phyloP scores from a whole-genome alignment of 2,113 vertebrate genomes.

The Canis aureus region DNA sequence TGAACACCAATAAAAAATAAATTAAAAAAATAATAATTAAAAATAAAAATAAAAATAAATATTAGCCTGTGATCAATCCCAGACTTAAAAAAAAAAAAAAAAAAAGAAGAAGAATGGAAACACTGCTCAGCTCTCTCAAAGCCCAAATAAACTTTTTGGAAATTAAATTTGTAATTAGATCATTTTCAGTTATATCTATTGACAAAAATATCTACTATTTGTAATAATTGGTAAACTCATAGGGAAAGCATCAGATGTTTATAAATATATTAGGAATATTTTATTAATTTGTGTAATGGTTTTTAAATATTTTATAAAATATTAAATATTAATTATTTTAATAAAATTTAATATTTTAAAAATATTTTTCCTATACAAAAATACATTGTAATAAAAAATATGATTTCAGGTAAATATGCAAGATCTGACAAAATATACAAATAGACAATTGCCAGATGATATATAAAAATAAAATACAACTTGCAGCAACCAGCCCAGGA shows the following conservation, averaged over 20 bases:
- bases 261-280: background rate
- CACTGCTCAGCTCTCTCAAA: background rate
- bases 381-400: background rate
- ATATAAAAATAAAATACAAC: background rate
- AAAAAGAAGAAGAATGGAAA: background rate
- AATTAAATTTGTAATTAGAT: background rate
- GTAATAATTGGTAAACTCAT: background rate
- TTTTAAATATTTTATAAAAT: too few relatives aligned
- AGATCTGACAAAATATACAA: background rate
- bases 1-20: too few relatives aligned
- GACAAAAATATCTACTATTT: background rate
- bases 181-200: background rate
- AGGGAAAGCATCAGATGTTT: background rate
- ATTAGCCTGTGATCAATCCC: too few relatives aligned
- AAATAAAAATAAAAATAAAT: too few relatives aligned
- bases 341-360: too few relatives aligned
- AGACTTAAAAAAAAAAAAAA: too few relatives aligned
- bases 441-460: background rate
- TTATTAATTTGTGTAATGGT: background rate
- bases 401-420: background rate
- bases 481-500: background rate
- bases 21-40: too few relatives aligned
- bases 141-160: background rate
- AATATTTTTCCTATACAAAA: background rate
- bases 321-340: too few relatives aligned